Evolutionary conservation across 1,140 invertebrate genomes (phyloP), one percentile per base, ranked within the genome.

Genomic region (Goniozus legneri): DNA sequence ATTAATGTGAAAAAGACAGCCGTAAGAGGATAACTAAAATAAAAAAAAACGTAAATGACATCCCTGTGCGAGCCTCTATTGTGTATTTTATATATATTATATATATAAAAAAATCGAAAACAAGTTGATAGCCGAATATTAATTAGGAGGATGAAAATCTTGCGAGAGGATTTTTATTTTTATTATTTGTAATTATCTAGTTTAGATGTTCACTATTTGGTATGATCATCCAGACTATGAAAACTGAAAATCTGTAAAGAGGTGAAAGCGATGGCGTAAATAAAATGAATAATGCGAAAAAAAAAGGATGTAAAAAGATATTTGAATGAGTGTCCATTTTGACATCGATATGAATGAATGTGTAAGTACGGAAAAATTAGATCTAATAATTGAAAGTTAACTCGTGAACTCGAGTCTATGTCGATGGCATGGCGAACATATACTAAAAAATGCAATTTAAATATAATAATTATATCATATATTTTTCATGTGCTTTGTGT

Each of bases 51-150:
- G 71, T 69, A 59, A 65, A 61, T 52, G 60, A 62, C 58, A 59
- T 65, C 56, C 58, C 60, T 51, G 55, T 51, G 53, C 53, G 64
- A 70, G 70, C 66, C 67, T 71, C 69, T 65, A 70, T 72, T 62
- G 69, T 74, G 71, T 72, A 73, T 72, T 73, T 73, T 73, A 72
- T 71, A 73, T 69, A 71, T 67, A 70, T 66, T 65, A 67, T 64
- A 60, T 59, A 62, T 63, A 64, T 58, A 55, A 44, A 38, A 61
- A 42, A 52, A 46, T 49, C 60, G 61, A 62, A 60, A 60, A 65
- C 61, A 53, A 60, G 58, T 64, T 60, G 61, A 65, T 64, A 60
- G 62, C 60, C 61, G 39, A 52, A 58, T 54, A 50, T 69, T n/a
- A n/a, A n/a, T 69, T 60, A 60, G 62, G 42, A 62, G 56, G 60